Evolutionary conservation across 2,888 invertebrate species (phyloP).

Genomic region (Drosophila putrida): DNA sequence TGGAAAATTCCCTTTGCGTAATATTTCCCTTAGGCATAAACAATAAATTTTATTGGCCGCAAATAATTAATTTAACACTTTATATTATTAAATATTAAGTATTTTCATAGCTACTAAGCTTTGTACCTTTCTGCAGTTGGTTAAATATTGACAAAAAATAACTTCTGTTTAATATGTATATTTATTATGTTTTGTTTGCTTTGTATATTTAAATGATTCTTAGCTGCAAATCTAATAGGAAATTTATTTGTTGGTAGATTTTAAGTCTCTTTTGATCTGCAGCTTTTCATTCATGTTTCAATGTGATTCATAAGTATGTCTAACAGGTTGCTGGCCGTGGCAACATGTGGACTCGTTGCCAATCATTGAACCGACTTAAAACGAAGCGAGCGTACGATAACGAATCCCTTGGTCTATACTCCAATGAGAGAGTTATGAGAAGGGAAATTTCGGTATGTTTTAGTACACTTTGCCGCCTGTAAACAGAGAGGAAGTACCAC

Average conservation of each 20-base stretch:
- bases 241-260: too few species aligned
- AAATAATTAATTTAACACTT: not conserved
- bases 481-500: conserved; percentile 70
- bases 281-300: not conserved
- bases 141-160: too few species aligned
- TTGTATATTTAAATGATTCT: too few species aligned
- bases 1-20: conserved; percentile 10
- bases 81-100: not conserved
- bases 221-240: too few species aligned
- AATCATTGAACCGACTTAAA: conserved; percentile 23
- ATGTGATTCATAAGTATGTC: conserved; percentile 33
- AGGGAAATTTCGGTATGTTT: conserved; percentile 34
- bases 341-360: conserved; percentile 74
- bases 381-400: conserved; percentile 16
- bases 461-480: conserved; percentile 72
- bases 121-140: not conserved
- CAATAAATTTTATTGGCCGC: not conserved
- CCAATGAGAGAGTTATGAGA: not conserved
- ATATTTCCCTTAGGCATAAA: conserved; percentile 7
- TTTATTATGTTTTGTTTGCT: too few species aligned
- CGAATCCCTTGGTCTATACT: conserved; percentile 7
- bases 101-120: too few species aligned
- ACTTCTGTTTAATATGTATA: too few species aligned
- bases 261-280: not conserved
- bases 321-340: conserved; percentile 79